These are phyloP conservation scores for Brienomyrus longianalis DNA, from an alignment of 2,113 vertebrate species.

Conservation along the genomic window DNA sequence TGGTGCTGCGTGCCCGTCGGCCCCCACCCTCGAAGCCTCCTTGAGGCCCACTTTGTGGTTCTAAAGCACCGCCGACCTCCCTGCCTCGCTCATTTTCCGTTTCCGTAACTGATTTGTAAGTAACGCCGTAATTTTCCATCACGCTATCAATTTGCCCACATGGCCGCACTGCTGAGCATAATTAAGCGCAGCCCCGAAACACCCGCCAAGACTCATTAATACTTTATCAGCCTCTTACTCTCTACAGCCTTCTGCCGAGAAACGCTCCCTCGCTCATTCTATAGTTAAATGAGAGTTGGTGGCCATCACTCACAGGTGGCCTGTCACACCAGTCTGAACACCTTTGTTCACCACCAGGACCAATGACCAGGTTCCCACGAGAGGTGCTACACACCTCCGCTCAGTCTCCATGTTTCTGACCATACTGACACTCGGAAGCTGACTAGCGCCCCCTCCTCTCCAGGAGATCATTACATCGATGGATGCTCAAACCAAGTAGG, in stretches of 20 bases:
- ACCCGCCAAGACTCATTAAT: background rate
- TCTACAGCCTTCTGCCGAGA: background rate
- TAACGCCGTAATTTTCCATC: background rate
- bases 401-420: background rate
- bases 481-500: background rate
- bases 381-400: background rate
- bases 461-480: background rate
- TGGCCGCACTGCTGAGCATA: background rate
- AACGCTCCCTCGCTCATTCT: background rate
- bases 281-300: background rate
- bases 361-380: background rate
- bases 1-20: accelerated
- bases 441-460: background rate
- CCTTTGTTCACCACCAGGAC: background rate
- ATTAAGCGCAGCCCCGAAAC: background rate
- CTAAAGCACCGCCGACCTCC: constrained; percentile 2
- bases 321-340: background rate
- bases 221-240: background rate
- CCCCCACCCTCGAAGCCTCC: background rate
- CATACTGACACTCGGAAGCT: background rate
- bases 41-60: background rate
- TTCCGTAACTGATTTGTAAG: constrained; percentile 17
- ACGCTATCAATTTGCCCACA: background rate
- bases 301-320: background rate
- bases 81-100: background rate